Evolutionary conservation across 2,113 vertebrate species (phyloP), one percentile per base, ranked within the genome.

Genomic region (Nansenia antarctica): DNA sequence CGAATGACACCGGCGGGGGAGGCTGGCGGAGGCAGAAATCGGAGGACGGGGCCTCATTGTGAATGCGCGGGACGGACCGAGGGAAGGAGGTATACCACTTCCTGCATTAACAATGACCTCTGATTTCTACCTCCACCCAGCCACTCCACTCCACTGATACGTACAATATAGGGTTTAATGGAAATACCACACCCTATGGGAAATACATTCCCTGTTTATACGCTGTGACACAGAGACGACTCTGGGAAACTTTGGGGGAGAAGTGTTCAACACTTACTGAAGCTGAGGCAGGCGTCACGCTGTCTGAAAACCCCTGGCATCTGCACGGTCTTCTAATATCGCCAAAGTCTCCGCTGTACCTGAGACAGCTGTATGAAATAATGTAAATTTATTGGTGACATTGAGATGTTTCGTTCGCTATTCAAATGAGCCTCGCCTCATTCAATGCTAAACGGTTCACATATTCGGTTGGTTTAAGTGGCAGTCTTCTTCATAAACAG

Each of bases 361-460:
- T 81, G 86, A 85, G 87, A 79, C 87, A 87, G 90, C 87, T 91
- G 90, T 87, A 90, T 84, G 83, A 89, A 87, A 89, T 89, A 86
- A 92, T 92, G 90, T 89, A 92, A 92, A 93, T 92, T 89, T 88
- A 91, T 88, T 90, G 89, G 88, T 93, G 92, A 92, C 92, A 91
- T 92, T 93, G 90, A 91, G 85, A 84, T 67, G 82, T 84, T 82
- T 87, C 88, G 91, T 92, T 91, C 88, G 45, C 89, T 91, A 93
- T 93, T 91, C 88, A 92, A 91, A 92, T 92, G 84, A 91, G 88
- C 65, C 39, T 73, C 72, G 79, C 86, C 82, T 90, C 74, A 72
- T 89, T 92, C 82, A 82, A 87, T 74, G 78, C 79, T 90, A 92
- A 92, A 91, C 62, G 84, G 83, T 82, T 80, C 65, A 67, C 80